Evolutionary conservation across 2,797 vertebrate species (phyloP), one percentile per base, ranked within the genome.

Genomic region (Clarias pachynema): DNA sequence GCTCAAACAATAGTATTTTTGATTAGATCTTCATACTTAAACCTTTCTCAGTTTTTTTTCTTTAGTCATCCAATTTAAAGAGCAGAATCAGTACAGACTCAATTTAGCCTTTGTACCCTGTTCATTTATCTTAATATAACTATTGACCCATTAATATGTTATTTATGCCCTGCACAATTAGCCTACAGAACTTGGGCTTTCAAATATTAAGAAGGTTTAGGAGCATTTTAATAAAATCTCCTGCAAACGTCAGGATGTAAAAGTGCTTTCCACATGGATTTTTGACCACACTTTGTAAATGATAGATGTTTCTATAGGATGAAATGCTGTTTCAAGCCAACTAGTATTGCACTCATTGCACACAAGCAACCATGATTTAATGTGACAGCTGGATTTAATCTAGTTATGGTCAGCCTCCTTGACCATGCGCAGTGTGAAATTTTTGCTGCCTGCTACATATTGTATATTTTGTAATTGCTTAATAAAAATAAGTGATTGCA

Each of bases 71-170:
- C 56, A 34, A 40, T 79, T 79, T 62, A 37, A 62, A 79, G 77
- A 62, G 78, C 91, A 88, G 87, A 92, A 91, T 91, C 90, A 83
- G 91, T 82, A 74, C 91, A 93, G 94, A 93, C 94, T 92, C 94
- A 92, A 93, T 87, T 91, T 93, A 92, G 91, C 93, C 91, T 93
- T 93, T 91, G 91, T 90, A 53, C 91, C 91, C 85, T 91, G 90
- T 89, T 94, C 94, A 94, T 95, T 95, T 93, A 93, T 96, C 94
- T 94, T 94, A 94, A 94, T 95, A 94, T 94, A 95, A 94, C 92
- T 93, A 94, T 94, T 95, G 95, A 95, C 94, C 94, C 92, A 91
- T 92, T 94, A 93, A 95, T 94, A 92, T 91, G 92, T 93, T 95
- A 94, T 93, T 93, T 87, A 87, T 94, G 93, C 90, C 91, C 91